Evolutionary conservation across 2,888 invertebrate species (phyloP).

Genomic region (Eumacrocentrus americanus): DNA sequence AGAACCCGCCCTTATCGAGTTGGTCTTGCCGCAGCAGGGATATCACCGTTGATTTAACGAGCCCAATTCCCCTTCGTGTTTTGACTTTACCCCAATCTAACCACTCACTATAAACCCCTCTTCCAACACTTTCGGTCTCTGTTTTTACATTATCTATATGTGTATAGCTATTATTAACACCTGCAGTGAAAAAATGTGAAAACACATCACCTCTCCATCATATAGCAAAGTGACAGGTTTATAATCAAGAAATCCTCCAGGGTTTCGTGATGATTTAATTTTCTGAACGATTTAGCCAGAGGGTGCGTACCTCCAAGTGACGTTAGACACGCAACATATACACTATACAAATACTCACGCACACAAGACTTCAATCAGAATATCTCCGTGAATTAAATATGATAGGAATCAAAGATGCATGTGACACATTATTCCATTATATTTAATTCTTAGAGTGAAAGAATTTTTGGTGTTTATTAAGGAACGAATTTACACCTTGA

Average conservation of each 20-base stretch:
- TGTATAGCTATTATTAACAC: too few relatives aligned
- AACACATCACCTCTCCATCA: too few relatives aligned
- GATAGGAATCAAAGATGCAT: neutral
- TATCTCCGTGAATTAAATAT: too few relatives aligned
- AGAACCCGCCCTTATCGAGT: neutral
- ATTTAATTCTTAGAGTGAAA: too few relatives aligned
- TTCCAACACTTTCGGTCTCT: too few relatives aligned
- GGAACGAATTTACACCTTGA: too few relatives aligned
- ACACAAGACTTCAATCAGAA: neutral
- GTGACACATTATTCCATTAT: too few relatives aligned
- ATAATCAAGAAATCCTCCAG: constrained; percentile 16
- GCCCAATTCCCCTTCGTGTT: neutral
- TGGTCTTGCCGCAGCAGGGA: neutral
- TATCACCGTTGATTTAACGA: neutral
- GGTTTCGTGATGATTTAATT: constrained; percentile 16
- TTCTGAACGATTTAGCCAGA: neutral
- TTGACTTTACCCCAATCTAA: too few relatives aligned
- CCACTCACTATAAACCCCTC: too few relatives aligned
- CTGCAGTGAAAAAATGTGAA: too few relatives aligned
- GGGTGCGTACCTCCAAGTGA: constrained; percentile 10
- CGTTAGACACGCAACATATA: constrained; percentile 7
- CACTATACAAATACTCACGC: neutral
- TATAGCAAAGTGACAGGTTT: constrained; percentile 13
- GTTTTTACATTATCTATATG: too few relatives aligned
- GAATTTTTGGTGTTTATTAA: too few relatives aligned